Percentiles rank a stretch among this genome's conserved stretches.
Evolutionary conservation across 1,140 invertebrate genomes (phyloP).

Genomic region (Apis laboriosa): DNA sequence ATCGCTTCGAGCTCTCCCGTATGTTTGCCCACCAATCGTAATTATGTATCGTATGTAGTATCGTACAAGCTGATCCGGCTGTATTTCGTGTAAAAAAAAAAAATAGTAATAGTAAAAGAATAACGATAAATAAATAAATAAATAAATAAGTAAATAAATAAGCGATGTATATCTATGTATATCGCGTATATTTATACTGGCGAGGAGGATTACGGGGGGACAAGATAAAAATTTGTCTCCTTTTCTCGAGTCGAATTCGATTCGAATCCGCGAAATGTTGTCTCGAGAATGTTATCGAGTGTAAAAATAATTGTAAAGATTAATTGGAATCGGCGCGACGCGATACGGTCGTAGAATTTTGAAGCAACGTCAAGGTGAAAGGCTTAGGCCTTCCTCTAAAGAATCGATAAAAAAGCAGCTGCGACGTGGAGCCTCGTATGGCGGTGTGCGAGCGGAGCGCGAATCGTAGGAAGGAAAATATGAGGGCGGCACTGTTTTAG

Average conservation of each 20-base stretch:
- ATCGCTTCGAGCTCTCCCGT: background rate
- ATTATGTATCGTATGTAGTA: too few relatives aligned
- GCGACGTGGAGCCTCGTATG: conserved; percentile 23
- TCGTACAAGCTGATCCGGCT: too few relatives aligned
- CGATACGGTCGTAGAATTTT: conserved; percentile 1
- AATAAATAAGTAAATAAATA: background rate
- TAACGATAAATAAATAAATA: background rate
- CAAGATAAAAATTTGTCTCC: too few relatives aligned
- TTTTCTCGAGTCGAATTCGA: too few relatives aligned
- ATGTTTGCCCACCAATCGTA: background rate
- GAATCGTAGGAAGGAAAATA: conserved; percentile 46
- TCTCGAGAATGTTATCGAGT: too few relatives aligned
- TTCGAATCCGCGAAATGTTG: too few relatives aligned
- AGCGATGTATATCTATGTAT: too few relatives aligned
- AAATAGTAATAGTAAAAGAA: too few relatives aligned
- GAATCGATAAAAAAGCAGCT: conserved; percentile 38
- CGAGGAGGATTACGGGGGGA: too few relatives aligned
- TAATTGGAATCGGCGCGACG: background rate
- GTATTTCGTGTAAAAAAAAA: too few relatives aligned
- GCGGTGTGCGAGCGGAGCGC: conserved; percentile 13
- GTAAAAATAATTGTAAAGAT: background rate
- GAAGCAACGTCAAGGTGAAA: background rate
- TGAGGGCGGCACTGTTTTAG: conserved; percentile 45
- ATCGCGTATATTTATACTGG: too few relatives aligned
- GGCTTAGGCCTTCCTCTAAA: conserved; percentile 20